Percentiles rank a stretch among this genome's conserved stretches.
These are phyloP conservation scores for Drosophila bocki DNA, from an alignment of 1,140 invertebrate genomes.

Conservation along the genomic window DNA sequence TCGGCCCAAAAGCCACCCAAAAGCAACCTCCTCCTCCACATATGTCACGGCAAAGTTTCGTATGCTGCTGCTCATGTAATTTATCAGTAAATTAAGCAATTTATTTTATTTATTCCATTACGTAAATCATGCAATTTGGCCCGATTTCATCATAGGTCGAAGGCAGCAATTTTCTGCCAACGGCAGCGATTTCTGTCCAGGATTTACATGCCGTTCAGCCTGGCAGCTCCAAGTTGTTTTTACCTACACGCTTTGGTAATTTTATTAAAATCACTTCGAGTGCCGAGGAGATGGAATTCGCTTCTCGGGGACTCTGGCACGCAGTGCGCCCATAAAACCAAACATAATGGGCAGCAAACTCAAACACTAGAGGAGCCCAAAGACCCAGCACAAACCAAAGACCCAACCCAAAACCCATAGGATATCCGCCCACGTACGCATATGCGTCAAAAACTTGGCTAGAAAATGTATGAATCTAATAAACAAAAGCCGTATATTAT, in stretches of 20 bases:
- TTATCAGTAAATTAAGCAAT: constrained; percentile 85
- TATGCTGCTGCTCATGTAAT: constrained; percentile 74
- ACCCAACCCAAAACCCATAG: neutral
- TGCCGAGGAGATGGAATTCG: constrained; percentile 37
- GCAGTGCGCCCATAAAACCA: constrained; percentile 66
- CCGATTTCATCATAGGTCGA: constrained; percentile 76
- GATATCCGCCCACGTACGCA: constrained; percentile 28
- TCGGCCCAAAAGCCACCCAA: neutral
- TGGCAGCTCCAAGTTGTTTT: constrained; percentile 53
- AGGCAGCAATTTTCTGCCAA: constrained; percentile 60
- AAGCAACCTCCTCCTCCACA: constrained; percentile 4
- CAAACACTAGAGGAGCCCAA: constrained; percentile 2
- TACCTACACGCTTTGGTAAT: constrained; percentile 77
- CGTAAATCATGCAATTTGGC: constrained; percentile 84
- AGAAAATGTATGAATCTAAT: constrained; percentile 80
- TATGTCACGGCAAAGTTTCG: constrained; percentile 54
- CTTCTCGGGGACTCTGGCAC: constrained; percentile 39
- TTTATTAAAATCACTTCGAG: constrained; percentile 82
- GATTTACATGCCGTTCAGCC: constrained; percentile 63
- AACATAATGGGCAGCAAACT: constrained; percentile 62
- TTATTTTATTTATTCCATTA: constrained; percentile 85
- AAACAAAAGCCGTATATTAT: constrained; percentile 83
- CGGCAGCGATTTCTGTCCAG: constrained; percentile 77
- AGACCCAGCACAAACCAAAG: neutral
- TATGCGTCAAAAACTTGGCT: constrained; percentile 65